Percentiles rank a stretch among this genome's conserved stretches.
phyloP scores from a whole-genome alignment of 2,888 invertebrate species.

The Sinopyrophorus schimmeli region DNA sequence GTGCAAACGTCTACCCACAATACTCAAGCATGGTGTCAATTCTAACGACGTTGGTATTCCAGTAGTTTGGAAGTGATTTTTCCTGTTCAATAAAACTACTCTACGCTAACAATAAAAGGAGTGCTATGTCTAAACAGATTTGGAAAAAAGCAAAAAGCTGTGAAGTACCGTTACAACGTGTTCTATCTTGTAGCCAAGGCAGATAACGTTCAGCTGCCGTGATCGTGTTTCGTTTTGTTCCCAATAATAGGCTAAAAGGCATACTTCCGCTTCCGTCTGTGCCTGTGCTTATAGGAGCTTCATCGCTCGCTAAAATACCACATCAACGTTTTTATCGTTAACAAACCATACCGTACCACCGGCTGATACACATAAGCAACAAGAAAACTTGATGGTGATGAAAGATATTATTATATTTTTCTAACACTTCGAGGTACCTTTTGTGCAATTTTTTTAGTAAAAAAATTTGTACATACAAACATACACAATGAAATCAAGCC shows the following conservation, averaged over 20 bases:
- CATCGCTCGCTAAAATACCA: conserved; percentile 51
- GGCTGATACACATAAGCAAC: no score
- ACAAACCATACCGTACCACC: conserved; percentile 8
- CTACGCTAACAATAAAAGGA: no score
- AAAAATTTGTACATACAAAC: no score
- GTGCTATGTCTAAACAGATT: conserved; percentile 21
- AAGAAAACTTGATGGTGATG: no score
- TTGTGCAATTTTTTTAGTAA: conserved; percentile 9
- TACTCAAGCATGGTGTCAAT: no score
- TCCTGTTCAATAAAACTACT: no score
- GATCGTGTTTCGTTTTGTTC: conserved; percentile 44
- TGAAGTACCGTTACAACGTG: conserved; percentile 71
- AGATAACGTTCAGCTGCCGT: conserved; percentile 80
- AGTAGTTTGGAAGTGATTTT: no score
- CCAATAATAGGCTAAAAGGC: conserved; percentile 50
- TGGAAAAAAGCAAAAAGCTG: conserved; percentile 27
- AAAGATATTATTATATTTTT: no score
- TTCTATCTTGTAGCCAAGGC: conserved; percentile 82
- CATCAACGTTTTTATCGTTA: conserved; percentile 25
- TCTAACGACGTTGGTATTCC: no score
- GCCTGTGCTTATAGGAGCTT: conserved; percentile 47
- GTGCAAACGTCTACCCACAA: no score
- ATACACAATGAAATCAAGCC: conserved; percentile 1
- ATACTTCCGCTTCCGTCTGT: conserved; percentile 53
- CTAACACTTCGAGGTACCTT: conserved; percentile 14